These are phyloP conservation scores for Cydia amplana DNA, from an alignment of 1,140 invertebrate genomes.

Conservation along the genomic window DNA sequence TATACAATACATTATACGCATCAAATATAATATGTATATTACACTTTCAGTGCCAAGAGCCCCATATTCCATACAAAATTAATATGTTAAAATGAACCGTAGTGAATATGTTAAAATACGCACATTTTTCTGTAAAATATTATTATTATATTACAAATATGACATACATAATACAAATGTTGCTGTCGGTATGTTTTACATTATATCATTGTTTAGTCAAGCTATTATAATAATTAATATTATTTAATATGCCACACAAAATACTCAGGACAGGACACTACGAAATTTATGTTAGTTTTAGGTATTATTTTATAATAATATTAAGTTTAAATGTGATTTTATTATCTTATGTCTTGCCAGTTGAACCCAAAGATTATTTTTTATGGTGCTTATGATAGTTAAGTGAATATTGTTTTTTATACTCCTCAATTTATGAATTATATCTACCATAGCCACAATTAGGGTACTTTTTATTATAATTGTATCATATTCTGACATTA, in stretches of 20 bases:
- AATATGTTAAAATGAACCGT: too few relatives aligned
- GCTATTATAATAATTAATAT: background rate
- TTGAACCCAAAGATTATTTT: constrained; percentile 56
- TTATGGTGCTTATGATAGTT: constrained; percentile 44
- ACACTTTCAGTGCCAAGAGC: too few relatives aligned
- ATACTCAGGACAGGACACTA: constrained; percentile 43
- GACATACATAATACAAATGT: too few relatives aligned
- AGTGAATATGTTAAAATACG: too few relatives aligned
- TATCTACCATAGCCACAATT: background rate
- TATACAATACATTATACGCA: too few relatives aligned
- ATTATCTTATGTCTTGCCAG: constrained; percentile 52
- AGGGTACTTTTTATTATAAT: background rate
- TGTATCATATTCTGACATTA: background rate
- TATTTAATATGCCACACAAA: background rate
- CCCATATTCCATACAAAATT: too few relatives aligned
- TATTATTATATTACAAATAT: background rate
- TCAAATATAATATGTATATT: too few relatives aligned
- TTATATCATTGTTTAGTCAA: background rate
- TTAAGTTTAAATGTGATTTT: constrained; percentile 51
- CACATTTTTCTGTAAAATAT: background rate
- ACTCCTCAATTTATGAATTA: background rate
- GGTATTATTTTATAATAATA: constrained; percentile 42
- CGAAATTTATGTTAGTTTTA: constrained; percentile 48
- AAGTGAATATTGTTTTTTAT: constrained; percentile 35
- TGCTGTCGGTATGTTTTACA: background rate